phyloP scores from a whole-genome alignment of 2,113 vertebrate species.

The Sminthopsis crassicaudata region DNA sequence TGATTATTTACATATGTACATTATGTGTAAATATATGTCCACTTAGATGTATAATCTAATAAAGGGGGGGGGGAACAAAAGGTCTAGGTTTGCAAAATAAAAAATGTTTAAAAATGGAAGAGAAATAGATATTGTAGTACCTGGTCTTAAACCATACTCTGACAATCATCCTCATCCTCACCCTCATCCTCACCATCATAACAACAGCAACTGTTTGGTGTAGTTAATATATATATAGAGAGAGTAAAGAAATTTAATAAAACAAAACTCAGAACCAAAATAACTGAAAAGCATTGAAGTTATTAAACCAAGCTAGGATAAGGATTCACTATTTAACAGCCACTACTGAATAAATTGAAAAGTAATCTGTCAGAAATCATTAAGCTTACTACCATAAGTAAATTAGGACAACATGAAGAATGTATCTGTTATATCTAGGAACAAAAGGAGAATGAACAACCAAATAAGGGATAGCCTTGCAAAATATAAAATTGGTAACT shows the following conservation, averaged over 20 bases:
- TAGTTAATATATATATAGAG: background rate
- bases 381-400: background rate
- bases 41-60: background rate
- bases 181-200: no score
- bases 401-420: background rate
- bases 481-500: background rate
- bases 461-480: background rate
- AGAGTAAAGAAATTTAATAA: background rate
- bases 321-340: background rate
- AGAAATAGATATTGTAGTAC: background rate
- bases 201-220: background rate
- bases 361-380: background rate
- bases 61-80: background rate
- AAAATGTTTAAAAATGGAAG: background rate
- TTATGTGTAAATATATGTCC: background rate
- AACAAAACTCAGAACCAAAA: background rate
- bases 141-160: background rate
- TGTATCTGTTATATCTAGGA: background rate
- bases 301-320: background rate
- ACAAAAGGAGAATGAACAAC: background rate
- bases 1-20: background rate
- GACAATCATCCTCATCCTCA: background rate
- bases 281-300: background rate
- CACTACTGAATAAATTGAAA: background rate
- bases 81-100: background rate